These are phyloP conservation scores for Donacobius atricapilla DNA, from an alignment of 2,113 vertebrate genomes.

Conservation along the genomic window DNA sequence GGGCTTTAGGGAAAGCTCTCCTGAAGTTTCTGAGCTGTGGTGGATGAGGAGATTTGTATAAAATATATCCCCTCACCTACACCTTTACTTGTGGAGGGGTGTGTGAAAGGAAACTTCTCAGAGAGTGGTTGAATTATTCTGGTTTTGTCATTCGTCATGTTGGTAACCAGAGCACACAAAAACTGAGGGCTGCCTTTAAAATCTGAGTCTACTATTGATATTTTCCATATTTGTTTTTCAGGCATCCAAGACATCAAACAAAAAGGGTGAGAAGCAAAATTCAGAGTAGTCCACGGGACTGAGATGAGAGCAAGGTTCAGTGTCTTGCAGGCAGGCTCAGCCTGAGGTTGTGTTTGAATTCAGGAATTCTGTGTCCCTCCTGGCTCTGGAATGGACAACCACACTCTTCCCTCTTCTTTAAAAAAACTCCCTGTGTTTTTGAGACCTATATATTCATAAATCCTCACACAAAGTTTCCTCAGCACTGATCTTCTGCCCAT, in stretches of 20 bases:
- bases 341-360: not conserved
- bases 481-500: not conserved
- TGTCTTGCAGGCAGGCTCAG: not conserved
- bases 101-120: not conserved
- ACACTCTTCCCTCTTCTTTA: not conserved
- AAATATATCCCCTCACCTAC: not conserved
- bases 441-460: rapidly evolving
- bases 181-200: not conserved
- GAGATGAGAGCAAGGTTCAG: not conserved
- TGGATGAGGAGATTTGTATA: not conserved
- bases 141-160: not conserved
- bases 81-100: not conserved
- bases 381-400: not conserved
- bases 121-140: not conserved
- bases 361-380: not conserved
- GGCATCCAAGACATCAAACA: not conserved
- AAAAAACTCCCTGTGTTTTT: not conserved
- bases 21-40: not conserved
- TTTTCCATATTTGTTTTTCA: not conserved
- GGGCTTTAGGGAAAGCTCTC: not conserved
- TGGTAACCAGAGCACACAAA: not conserved
- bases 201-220: rapidly evolving
- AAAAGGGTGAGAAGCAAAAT: not conserved
- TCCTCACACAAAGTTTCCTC: not conserved
- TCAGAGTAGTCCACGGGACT: not conserved